Evolutionary conservation across 2,113 vertebrate species (phyloP).

Genomic region (Myotis yumanensis): DNA sequence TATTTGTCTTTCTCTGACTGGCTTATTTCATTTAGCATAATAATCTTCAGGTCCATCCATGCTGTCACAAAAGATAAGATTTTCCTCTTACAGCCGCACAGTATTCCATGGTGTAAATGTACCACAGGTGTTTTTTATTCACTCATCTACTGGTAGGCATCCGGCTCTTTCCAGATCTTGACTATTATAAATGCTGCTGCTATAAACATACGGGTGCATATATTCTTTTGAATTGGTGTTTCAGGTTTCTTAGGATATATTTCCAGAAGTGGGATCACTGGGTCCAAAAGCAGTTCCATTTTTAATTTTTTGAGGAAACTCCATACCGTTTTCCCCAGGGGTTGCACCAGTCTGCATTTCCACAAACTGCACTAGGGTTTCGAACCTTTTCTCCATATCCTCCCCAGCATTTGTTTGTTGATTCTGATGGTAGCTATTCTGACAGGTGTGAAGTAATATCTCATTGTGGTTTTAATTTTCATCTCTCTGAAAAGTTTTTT

Average conservation of each 20-base stretch:
- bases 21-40: background rate
- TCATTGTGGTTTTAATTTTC: background rate
- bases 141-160: background rate
- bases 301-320: background rate
- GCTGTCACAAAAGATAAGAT: background rate
- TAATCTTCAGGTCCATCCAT: background rate
- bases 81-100: background rate
- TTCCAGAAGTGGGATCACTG: background rate
- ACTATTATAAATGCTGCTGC: background rate
- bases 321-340: background rate
- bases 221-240: background rate
- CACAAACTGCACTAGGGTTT: background rate
- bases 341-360: background rate
- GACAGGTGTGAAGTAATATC: background rate
- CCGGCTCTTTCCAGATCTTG: background rate
- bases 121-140: background rate
- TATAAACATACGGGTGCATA: background rate
- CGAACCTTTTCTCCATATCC: background rate
- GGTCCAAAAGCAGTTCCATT: background rate
- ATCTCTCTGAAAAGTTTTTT: background rate
- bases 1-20: background rate
- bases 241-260: background rate
- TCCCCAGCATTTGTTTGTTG: background rate
- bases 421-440: background rate
- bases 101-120: background rate